Evolutionary conservation across 2,797 vertebrate species (phyloP), one percentile per base, ranked within the genome.

Genomic region (Schizopygopsis malacanthus): DNA sequence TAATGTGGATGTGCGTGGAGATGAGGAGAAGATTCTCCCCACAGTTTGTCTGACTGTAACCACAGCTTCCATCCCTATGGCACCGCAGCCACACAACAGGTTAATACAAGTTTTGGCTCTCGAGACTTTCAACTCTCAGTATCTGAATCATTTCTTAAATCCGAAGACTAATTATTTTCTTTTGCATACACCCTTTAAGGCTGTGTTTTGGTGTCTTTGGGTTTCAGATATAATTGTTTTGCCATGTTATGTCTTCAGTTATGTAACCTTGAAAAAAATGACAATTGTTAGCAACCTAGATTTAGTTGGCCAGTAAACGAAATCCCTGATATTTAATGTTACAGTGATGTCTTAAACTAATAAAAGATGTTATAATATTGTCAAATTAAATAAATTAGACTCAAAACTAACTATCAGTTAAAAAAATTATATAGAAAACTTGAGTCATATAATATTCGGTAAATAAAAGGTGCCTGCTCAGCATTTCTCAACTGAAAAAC

Each of bases 51-150:
- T 20, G 43, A 83, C 67, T 59, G 59, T 18, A 77, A 87, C 78
- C 71, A 71, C 85, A 82, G 78, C 18, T 81, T 77, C 63, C 61
- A 63, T 41, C 61, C 50, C 85, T 77, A 72, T 33, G 7, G 43
- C 39, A 86, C 33, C 50, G 54, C 70, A 83, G 47, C 52, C 52
- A 81, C 86, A 81, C 84, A 59, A 87, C 88, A 87, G 22, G 87
- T 79, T 87, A 33, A 71, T 33, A 86, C 89, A 88, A 75, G 88
- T 15, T 73, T 52, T 20, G 45, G 12, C 47, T 28, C 22, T 71
- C 37, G 13, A 20, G 20, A 71, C 45, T 63, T 75, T n/a, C 4
- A 83, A 39, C 25, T 77, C 25, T 54, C 78, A 70, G 15, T 28
- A 13, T 76, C 37, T 71, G 45, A 81, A 71, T 52, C 73, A 87